Base-by-base conservation (phyloP, 1,140 invertebrate species). In the Melanaphis sacchari region DNA sequence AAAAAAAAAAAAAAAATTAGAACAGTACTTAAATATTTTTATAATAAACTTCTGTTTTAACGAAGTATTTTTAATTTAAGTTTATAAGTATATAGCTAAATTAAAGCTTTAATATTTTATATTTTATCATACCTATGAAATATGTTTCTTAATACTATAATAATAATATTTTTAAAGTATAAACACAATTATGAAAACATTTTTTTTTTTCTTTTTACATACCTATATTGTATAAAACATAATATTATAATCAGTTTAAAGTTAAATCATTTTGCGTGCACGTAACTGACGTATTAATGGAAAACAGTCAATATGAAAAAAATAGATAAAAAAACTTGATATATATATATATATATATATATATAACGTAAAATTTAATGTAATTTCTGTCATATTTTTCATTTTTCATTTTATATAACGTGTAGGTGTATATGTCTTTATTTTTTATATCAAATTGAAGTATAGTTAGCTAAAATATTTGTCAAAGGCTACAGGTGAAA, bases 381-480 rank as follows among this genome's bases (percentile, higher is more conserved):
- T 26, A n/a, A 41, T 90, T 90, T 90, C 52, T 41, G 38, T 59
- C 52, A 90, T 66, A 66, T 41, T 90, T 38, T 90, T 59, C 52
- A 40, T 59, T 59, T 90, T 76, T 36, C 59, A 76, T 76, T n/a
- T 88, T 90, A 41, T 40, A 88, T 49, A n/a, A 49, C 18, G 43
- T 90, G n/a, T 90, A 59, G 52, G 9, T 89, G 54, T 66, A 18
- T 59, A 59, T 41, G 8, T 90, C 41, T 59, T 54, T 59, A 59
- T 90, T 90, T 90, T 59, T 90, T 90, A 66, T 18, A 66, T 66
- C 24, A 90, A 90, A 90, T 38, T 59, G 38, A 90, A 90, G 52
- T 90, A 90, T 31, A 90, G 89, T 90, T 66, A 66, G 38, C 89
- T 66, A 90, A 89, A 90, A 90, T 90, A 90, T 90, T 90, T 90